Evolutionary conservation across 2,888 invertebrate species (phyloP), one percentile per base, ranked within the genome.

Genomic region (Venusia cambrica): DNA sequence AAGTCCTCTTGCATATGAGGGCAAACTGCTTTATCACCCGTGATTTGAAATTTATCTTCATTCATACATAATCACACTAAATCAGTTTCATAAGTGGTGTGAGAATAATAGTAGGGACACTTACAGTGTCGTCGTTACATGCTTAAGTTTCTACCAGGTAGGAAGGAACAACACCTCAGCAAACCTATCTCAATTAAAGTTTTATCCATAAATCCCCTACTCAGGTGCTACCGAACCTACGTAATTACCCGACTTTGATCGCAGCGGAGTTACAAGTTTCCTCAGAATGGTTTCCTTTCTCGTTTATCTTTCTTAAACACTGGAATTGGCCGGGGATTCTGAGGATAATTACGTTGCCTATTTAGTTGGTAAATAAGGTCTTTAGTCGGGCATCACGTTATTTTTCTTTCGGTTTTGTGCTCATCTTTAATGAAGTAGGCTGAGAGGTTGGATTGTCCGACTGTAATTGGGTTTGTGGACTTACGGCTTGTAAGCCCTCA

Each of bases 241-340:
- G 67, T 71, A 73, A 77, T 76, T 73, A 69, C 62, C 55, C 48
- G 54, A 57, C 59, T 61, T 64, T 67, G 66, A 65, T 67, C 51
- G 39, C 39, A 57, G 62, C 55, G 54, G 60, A 73, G 67, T 73
- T 71, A 71, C 73, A 74, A 75, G 71, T 73, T 77, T 66, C 60
- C 68, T 65, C 65, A 62, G 66, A 78, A 73, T 73, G 73, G 74
- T 74, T 77, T 73, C 69, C 72, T 73, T 59, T 59, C 69, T 73
- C 85, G 78, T 85, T 85, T 84, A 85, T 85, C 85, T 85, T 79
- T 80, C 83, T 85, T 85, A 80, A 81, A 80, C 79, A 84, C 73
- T 75, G 76, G 75, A 80, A 78, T 83, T 77, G 77, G 75, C 72
- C 56, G 59, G 78, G 78, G 77, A 78, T 78, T 69, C 67, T 64